phyloP scores from a whole-genome alignment of 2,888 invertebrate species.

The Minunthozetes semirufus region DNA sequence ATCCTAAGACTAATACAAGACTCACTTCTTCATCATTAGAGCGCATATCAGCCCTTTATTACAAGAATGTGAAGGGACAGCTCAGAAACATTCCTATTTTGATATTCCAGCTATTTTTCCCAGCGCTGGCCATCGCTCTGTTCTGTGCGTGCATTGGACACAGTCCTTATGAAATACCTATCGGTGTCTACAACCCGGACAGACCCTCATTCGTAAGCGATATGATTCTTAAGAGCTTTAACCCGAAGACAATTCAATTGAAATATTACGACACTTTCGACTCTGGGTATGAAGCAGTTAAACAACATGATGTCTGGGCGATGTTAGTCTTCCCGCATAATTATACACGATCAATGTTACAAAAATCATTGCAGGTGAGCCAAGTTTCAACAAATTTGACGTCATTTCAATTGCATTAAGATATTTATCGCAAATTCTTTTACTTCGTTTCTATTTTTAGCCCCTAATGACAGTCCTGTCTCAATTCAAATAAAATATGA shows the following conservation, averaged over 20 bases:
- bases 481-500: no score
- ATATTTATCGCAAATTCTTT: no score
- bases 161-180: conserved; percentile 13
- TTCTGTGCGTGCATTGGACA: conserved; percentile 25
- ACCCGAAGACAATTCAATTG: not conserved
- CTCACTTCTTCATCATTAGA: not conserved
- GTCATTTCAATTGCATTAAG: no score
- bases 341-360: conserved; percentile 17
- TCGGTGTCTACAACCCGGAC: conserved; percentile 25
- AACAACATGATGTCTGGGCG: not conserved
- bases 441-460: no score
- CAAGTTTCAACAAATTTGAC: no score
- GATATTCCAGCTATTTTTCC: not conserved
- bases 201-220: not conserved
- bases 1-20: not conserved
- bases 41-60: conserved; percentile 12
- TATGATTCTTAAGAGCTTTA: conserved; percentile 18
- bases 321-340: not conserved
- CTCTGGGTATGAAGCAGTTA: not conserved
- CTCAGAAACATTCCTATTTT: not conserved
- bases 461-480: no score
- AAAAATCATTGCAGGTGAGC: conserved; percentile 3
- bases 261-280: conserved; percentile 12
- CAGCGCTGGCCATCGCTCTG: not conserved
- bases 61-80: conserved; percentile 4